Evolutionary conservation across 2,888 invertebrate species (phyloP).

Genomic region (Chrysopilus asiliformis): DNA sequence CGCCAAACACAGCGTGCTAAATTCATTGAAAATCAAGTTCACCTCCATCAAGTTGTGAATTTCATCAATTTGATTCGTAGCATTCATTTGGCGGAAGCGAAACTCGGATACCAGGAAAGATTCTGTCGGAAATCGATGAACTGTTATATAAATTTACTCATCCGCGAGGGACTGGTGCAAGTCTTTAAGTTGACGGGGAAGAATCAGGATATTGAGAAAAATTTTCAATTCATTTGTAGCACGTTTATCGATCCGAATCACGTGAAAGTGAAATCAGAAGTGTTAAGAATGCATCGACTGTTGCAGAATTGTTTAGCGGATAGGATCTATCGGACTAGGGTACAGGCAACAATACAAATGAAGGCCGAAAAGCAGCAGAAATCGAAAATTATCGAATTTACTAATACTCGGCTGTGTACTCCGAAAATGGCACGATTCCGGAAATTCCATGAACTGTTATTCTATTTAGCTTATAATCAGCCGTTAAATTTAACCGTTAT

Average conservation of each 20-base stretch:
- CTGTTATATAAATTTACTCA: constrained; percentile 44
- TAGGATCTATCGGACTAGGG: too few species aligned
- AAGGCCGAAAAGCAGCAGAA: constrained; percentile 17
- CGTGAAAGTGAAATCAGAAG: not conserved
- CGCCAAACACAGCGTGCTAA: constrained; percentile 41
- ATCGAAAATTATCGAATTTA: constrained; percentile 14
- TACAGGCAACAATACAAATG: too few species aligned
- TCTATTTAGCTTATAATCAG: constrained; percentile 51
- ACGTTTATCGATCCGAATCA: not conserved
- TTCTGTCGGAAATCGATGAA: constrained; percentile 43
- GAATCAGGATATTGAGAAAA: constrained; percentile 20
- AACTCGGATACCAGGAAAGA: constrained; percentile 44
- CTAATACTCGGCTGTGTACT: constrained; percentile 6
- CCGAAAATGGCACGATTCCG: constrained; percentile 54
- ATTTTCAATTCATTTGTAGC: constrained; percentile 4
- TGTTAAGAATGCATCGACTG: not conserved
- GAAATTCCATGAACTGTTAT: constrained; percentile 52
- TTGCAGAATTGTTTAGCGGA: not conserved
- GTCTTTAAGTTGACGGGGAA: constrained; percentile 25
- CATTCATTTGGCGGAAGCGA: constrained; percentile 42
- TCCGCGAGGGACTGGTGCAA: constrained; percentile 24
- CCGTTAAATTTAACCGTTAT: constrained; percentile 26
- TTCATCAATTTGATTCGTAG: constrained; percentile 39
- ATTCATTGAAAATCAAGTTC: constrained; percentile 46
- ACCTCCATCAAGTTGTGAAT: constrained; percentile 45